Conservation (phyloP, 2,888 invertebrate genomes). For the Chironomus tentans region DNA sequence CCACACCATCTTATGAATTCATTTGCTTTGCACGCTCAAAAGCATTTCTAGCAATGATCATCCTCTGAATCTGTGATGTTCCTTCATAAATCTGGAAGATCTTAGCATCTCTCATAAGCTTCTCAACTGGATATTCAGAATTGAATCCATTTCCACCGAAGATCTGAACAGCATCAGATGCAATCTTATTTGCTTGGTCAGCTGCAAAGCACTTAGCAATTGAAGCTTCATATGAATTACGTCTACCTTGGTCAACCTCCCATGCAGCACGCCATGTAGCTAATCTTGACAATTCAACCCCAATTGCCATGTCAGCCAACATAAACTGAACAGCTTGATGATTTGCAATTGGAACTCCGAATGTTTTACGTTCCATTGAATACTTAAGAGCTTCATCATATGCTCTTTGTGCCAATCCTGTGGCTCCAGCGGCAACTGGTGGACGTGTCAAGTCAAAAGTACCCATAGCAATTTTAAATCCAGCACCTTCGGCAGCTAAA, state of each 20-base stretch:
- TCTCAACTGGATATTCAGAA: slow-evolving; percentile 95
- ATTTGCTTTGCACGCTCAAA: slow-evolving; percentile 44
- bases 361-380: slow-evolving; percentile 84
- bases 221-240: slow-evolving; percentile 80
- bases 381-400: slow-evolving; percentile 91
- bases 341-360: slow-evolving; percentile 71
- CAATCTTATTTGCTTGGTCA: slow-evolving; percentile 88
- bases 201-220: slow-evolving; percentile 92
- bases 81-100: slow-evolving; percentile 99
- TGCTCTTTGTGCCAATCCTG: slow-evolving; percentile 82
- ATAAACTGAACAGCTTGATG: slow-evolving; percentile 91
- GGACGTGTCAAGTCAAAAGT: slow-evolving; percentile 93
- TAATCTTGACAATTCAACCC: slow-evolving; percentile 76
- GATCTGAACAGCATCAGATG: slow-evolving; percentile 89
- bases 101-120: slow-evolving; percentile 98
- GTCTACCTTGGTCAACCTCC: slow-evolving; percentile 74
- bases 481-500: slow-evolving; percentile 77
- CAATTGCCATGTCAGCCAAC: slow-evolving; percentile 92
- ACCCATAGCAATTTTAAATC: slow-evolving; percentile 96
- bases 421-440: slow-evolving; percentile 82
- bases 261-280: slow-evolving; percentile 82
- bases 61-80: slow-evolving; percentile 90
- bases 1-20: no score
- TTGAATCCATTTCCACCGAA: slow-evolving; percentile 96
- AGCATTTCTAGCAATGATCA: slow-evolving; percentile 80